phyloP scores from a whole-genome alignment of 2,888 invertebrate genomes.

The Neoaliturus tenellus region DNA sequence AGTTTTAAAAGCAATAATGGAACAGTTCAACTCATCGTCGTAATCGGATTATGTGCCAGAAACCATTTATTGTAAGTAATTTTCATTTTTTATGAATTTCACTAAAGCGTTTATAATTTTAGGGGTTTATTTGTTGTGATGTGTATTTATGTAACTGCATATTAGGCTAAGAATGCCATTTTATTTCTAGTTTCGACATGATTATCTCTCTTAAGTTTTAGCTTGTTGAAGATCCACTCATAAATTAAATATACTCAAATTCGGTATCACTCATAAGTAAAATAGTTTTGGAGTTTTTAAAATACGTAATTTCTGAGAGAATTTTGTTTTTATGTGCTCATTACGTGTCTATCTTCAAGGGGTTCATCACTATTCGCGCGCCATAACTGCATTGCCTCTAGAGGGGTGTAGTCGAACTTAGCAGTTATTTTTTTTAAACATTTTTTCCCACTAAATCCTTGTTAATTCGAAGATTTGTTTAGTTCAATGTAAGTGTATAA shows the following conservation, averaged over 20 bases:
- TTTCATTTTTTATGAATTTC: too few relatives aligned
- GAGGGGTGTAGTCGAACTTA: background rate
- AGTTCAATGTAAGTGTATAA: background rate
- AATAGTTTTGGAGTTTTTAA: background rate
- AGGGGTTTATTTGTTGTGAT: too few relatives aligned
- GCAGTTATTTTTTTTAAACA: background rate
- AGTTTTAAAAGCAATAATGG: background rate
- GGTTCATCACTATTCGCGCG: conserved; percentile 34
- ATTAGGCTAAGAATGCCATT: background rate
- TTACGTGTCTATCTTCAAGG: conserved; percentile 27
- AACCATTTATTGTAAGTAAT: background rate
- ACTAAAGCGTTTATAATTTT: too few relatives aligned
- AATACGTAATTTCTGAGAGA: background rate
- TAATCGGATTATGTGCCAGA: background rate
- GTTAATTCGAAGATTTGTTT: background rate
- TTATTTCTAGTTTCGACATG: background rate
- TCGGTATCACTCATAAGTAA: background rate
- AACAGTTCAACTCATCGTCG: background rate
- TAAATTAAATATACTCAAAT: background rate
- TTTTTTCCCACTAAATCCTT: background rate
- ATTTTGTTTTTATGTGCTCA: background rate
- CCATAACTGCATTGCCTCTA: conserved; percentile 10
- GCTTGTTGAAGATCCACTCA: too few relatives aligned
- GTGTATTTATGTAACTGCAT: too few relatives aligned
- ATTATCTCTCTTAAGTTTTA: too few relatives aligned